Base-by-base conservation (phyloP, 2,113 vertebrate species). In the Rhinogobius similis region DNA sequence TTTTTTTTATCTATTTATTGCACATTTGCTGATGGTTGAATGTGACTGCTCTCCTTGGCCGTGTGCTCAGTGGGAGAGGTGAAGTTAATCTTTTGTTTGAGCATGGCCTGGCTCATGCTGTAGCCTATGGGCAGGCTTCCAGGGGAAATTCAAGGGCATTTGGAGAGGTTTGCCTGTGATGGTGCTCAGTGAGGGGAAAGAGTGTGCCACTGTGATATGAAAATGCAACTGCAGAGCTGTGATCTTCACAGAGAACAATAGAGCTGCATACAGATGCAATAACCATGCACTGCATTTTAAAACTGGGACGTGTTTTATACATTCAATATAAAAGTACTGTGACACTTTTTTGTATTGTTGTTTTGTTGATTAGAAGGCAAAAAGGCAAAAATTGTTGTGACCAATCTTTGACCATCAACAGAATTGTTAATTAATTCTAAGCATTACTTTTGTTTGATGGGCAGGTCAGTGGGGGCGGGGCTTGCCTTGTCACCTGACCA, bases 401-500 rank as follows among this genome's bases (percentile, higher is more conserved):
- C 2, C 29, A 29, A 29, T 29, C 29, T 6, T 39, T 46, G 16
- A 18, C 7, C 44, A 20, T 1, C 4, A 10, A 50, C 20, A n/a
- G 20, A 9, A 20, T 8, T n/a, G 46, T 50, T 21, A 24, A 55
- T 55, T 26, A 26, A 55, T 24, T 4, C 11, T 26, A 55, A 55
- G 79, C 3, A 20, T 89, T 76, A 79, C 44, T 85, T 67, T 58
- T 70, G 46, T 79, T 75, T 91, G 87, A 88, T 83, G 90, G 83
- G 63, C 88, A 99, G 97, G 91, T 88, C 93, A 0, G 86, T 95
- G 82, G 94, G 93, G 89, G 90, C 89, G 83, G 94, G 94, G 71
- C 90, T 96, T 81, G 92, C 92, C 38, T 85, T 95, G 66, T 92
- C 94, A 80, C 94, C 94, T 0, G 93, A 95, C 0, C 96, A 98